phyloP scores from a whole-genome alignment of 2,888 invertebrate genomes.

The Dastarcus helophoroides region DNA sequence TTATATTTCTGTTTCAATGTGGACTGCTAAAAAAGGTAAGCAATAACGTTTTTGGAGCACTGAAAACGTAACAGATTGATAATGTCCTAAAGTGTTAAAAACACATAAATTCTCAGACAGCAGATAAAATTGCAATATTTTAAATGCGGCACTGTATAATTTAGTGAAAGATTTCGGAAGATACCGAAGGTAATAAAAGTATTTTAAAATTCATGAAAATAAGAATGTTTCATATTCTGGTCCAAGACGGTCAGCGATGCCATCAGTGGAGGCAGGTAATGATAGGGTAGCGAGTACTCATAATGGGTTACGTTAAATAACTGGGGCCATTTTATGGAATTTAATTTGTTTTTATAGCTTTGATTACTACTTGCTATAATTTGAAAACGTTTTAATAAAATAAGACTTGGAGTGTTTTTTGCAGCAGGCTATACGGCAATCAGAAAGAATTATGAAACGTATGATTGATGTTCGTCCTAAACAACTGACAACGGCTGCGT shows the following conservation, averaged over 20 bases:
- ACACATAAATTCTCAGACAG: too few relatives aligned
- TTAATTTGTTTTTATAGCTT: conserved; percentile 42
- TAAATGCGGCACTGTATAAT: conserved; percentile 15
- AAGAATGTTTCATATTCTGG: conserved; percentile 25
- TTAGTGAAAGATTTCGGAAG: conserved; percentile 19
- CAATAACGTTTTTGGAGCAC: too few relatives aligned
- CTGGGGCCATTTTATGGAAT: conserved; percentile 38
- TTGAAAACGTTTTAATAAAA: conserved; percentile 38
- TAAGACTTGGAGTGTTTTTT: conserved; percentile 27
- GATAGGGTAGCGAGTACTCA: conserved; percentile 36
- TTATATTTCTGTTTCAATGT: too few relatives aligned
- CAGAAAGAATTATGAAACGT: conserved; percentile 19
- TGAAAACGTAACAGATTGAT: too few relatives aligned
- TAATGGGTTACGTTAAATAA: conserved; percentile 39
- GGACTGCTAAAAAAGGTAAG: too few relatives aligned
- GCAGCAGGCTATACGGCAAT: conserved; percentile 17
- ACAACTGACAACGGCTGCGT: conserved; percentile 18
- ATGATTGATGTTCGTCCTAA: conserved; percentile 30
- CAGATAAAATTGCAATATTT: conserved; percentile 10
- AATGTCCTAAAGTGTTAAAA: too few relatives aligned
- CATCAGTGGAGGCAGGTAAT: conserved; percentile 32
- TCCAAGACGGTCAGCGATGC: conserved; percentile 24
- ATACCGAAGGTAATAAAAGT: conserved; percentile 27
- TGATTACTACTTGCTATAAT: conserved; percentile 39
- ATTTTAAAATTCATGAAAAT: conserved; percentile 33